Evolutionary conservation across 2,797 vertebrate genomes (phyloP).

Genomic region (Vultur gryphus): DNA sequence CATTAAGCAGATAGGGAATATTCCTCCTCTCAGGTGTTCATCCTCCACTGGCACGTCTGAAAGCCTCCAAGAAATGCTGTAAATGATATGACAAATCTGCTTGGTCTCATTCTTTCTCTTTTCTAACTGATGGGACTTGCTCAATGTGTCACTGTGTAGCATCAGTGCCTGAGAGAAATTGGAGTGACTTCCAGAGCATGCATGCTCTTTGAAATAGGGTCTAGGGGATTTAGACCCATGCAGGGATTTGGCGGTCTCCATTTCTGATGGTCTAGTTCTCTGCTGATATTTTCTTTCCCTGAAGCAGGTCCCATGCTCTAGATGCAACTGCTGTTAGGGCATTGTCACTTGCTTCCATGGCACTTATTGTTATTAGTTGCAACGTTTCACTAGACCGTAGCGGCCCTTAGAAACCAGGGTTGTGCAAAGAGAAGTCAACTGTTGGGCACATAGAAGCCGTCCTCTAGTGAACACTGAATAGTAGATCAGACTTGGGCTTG

Average conservation of each 20-base stretch:
- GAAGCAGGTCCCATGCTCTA: neutral
- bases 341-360: neutral
- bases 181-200: neutral
- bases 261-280: neutral
- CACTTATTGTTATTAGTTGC: fast-evolving
- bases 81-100: neutral
- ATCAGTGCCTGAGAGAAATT: neutral
- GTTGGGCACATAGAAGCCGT: fast-evolving
- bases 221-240: neutral
- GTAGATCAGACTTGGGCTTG: neutral
- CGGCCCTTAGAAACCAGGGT: neutral
- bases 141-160: fast-evolving
- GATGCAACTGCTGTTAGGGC: neutral
- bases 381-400: neutral
- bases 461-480: no score
- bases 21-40: neutral
- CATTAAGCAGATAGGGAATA: neutral
- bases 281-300: neutral
- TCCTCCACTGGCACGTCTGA: neutral
- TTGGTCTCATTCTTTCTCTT: neutral
- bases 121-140: neutral
- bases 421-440: neutral
- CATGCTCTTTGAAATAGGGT: neutral
- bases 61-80: neutral
- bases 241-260: neutral